Percentiles rank a stretch among this genome's conserved stretches.
Evolutionary conservation across 2,888 invertebrate species (phyloP).

Genomic region (Agrotis puta): DNA sequence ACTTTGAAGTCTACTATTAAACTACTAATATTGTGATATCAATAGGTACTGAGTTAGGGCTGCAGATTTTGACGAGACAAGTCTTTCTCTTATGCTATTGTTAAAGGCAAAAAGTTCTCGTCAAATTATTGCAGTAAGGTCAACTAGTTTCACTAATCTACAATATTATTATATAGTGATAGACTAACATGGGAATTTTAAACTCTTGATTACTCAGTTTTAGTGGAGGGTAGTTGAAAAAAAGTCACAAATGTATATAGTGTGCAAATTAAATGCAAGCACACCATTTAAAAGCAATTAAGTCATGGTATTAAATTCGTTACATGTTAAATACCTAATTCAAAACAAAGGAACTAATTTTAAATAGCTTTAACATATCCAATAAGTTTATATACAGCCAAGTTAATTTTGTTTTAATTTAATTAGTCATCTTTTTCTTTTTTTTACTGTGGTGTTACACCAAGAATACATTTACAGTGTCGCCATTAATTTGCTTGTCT

Average conservation of each 20-base stretch:
- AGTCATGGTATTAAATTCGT: slow-evolving; percentile 53
- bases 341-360: slow-evolving; percentile 50
- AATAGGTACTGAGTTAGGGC: slow-evolving; percentile 42
- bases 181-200: slow-evolving; percentile 11
- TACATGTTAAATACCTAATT: slow-evolving; percentile 28
- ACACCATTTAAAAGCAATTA: slow-evolving; percentile 51
- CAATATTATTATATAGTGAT: neutral
- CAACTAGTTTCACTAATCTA: slow-evolving; percentile 30
- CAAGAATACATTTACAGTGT: neutral
- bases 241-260: slow-evolving; percentile 30
- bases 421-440: neutral
- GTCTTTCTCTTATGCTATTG: slow-evolving; percentile 16
- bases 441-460: neutral
- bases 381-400: slow-evolving; percentile 37
- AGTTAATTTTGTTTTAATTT: slow-evolving; percentile 11
- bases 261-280: slow-evolving; percentile 63
- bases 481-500: neutral
- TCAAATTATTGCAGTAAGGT: slow-evolving; percentile 31
- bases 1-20: slow-evolving; percentile 28
- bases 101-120: slow-evolving; percentile 34
- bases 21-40: slow-evolving; percentile 50
- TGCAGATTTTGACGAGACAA: slow-evolving; percentile 28
- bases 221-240: slow-evolving; percentile 4
- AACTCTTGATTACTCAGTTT: neutral
- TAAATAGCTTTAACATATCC: slow-evolving; percentile 13